Conservation (phyloP, 1,140 invertebrate species). For the Drosophila neocordata region DNA sequence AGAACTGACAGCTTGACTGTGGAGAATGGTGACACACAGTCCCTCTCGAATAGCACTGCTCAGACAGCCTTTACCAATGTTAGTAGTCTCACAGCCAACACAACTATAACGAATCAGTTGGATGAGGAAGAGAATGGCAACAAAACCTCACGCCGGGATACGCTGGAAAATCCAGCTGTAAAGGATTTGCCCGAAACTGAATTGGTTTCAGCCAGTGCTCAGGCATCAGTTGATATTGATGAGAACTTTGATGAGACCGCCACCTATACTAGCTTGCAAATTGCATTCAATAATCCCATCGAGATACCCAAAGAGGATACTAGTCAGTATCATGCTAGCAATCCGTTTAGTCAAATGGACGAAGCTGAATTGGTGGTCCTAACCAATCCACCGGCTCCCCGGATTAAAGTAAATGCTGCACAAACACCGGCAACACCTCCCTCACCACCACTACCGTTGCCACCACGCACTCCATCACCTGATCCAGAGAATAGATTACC, state of each 20-base stretch:
- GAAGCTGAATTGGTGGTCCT: slow-evolving; percentile 72
- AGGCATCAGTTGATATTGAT: slow-evolving; percentile 84
- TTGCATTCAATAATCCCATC: slow-evolving; percentile 93
- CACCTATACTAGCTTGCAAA: slow-evolving; percentile 91
- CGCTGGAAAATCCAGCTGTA: slow-evolving; percentile 68
- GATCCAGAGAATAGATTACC: slow-evolving; percentile 64
- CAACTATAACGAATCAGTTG: slow-evolving; percentile 69
- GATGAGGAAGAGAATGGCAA: slow-evolving; percentile 85
- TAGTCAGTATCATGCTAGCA: slow-evolving; percentile 43
- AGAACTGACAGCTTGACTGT: slow-evolving; percentile 75
- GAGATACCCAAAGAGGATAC: slow-evolving; percentile 40
- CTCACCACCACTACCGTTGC: slow-evolving; percentile 62
- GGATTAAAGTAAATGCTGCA: slow-evolving; percentile 71
- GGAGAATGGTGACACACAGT: slow-evolving; percentile 69
- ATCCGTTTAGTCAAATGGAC: slow-evolving; percentile 65
- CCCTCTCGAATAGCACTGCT: slow-evolving; percentile 59
- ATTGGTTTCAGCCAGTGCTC: slow-evolving; percentile 51
- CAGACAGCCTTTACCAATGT: slow-evolving; percentile 69
- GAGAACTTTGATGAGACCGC: slow-evolving; percentile 88
- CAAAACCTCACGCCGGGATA: slow-evolving; percentile 84
- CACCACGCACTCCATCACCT: slow-evolving; percentile 71
- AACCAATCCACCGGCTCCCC: slow-evolving; percentile 83
- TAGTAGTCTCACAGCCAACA: slow-evolving; percentile 66
- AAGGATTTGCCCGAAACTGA: slow-evolving; percentile 68
- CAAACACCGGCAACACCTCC: slow-evolving; percentile 69